These are phyloP conservation scores for Morone chrysops DNA, from an alignment of 2,113 vertebrate species.

Conservation along the genomic window DNA sequence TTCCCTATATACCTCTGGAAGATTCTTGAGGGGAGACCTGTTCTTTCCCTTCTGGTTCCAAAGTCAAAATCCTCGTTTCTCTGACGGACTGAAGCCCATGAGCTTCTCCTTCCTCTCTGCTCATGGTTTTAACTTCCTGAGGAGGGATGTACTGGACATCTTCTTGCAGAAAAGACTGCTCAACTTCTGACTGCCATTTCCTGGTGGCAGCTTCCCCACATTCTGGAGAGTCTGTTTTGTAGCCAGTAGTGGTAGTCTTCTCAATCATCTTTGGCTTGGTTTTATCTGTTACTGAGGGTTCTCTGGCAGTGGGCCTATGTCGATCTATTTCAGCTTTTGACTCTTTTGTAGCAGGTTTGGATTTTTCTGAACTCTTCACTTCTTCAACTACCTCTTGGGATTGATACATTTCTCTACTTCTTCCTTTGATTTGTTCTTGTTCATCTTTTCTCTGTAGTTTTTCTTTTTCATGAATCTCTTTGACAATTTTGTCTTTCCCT, in stretches of 20 bases:
- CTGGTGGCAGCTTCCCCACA: neutral
- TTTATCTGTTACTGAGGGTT: constrained; percentile 74
- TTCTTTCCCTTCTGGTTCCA: constrained; percentile 44
- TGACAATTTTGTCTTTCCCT: neutral
- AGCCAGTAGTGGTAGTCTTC: neutral
- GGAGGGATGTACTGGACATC: neutral
- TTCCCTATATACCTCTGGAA: constrained; percentile 67
- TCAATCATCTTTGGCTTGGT: neutral
- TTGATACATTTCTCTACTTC: neutral
- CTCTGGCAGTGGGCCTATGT: neutral
- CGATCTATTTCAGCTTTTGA: neutral
- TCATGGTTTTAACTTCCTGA: constrained; percentile 10
- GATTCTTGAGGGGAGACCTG: constrained; percentile 29
- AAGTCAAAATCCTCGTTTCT: constrained; percentile 34
- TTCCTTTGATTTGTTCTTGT: neutral
- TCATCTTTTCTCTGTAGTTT: neutral
- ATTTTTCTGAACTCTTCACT: neutral
- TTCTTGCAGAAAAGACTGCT: constrained; percentile 15
- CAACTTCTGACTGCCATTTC: neutral
- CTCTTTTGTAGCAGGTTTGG: neutral
- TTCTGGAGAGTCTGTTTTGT: constrained; percentile 5
- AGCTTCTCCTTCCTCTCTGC: constrained; percentile 29
- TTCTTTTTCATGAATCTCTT: neutral
- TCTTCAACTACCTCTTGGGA: neutral
- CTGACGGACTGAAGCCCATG: neutral